phyloP scores from a whole-genome alignment of 2,888 invertebrate genomes.

The Terebella lapidaria region DNA sequence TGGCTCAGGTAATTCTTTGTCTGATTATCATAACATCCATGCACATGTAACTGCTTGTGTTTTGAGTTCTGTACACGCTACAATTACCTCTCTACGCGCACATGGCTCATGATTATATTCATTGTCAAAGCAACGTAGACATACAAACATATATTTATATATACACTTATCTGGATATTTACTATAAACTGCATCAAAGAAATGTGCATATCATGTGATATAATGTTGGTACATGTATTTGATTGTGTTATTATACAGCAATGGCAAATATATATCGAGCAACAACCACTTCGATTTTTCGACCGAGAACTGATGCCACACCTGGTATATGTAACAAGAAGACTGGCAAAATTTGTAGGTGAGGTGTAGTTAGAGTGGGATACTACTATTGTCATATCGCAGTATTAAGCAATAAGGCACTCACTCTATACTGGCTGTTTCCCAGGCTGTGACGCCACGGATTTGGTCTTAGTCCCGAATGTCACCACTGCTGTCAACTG shows the following conservation, averaged over 20 bases:
- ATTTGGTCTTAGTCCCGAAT: slow-evolving; percentile 42
- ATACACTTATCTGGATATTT: too few species aligned
- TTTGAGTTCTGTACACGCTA: too few species aligned
- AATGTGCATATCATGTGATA: not conserved
- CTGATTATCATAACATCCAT: not conserved
- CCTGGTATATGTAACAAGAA: slow-evolving; percentile 39
- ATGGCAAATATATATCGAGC: slow-evolving; percentile 44
- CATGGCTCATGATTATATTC: too few species aligned
- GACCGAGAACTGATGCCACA: slow-evolving; percentile 46
- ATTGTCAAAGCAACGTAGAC: too few species aligned
- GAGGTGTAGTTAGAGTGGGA: slow-evolving; percentile 7
- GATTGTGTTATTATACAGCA: slow-evolving; percentile 26
- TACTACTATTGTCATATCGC: not conserved
- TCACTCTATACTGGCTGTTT: not conserved
- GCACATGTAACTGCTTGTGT: not conserved
- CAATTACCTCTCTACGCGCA: too few species aligned
- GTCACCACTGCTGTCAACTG: slow-evolving; percentile 44
- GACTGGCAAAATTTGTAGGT: slow-evolving; percentile 47
- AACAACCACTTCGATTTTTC: slow-evolving; percentile 45
- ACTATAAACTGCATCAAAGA: too few species aligned
- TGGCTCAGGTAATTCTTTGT: slow-evolving; percentile 34
- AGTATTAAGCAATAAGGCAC: not conserved
- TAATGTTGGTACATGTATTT: not conserved
- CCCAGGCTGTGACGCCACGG: slow-evolving; percentile 37
- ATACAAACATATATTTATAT: too few species aligned